These are phyloP conservation scores for Myotis brandtii DNA, from an alignment of 2,113 vertebrate species.

Conservation along the genomic window DNA sequence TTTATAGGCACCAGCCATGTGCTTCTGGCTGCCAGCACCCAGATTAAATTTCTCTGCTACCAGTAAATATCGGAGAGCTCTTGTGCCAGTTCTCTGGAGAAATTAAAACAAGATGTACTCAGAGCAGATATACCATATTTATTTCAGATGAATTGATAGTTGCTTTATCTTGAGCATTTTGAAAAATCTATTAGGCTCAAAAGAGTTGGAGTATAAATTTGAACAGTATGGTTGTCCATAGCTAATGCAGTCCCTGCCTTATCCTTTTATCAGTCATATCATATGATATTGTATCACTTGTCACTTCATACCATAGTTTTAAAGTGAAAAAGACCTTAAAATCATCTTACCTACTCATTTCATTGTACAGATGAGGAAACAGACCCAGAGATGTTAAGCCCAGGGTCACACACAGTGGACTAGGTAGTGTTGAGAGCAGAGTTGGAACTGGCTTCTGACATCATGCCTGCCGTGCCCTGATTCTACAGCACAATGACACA, in stretches of 20 bases:
- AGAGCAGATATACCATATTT: background rate
- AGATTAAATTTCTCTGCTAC: background rate
- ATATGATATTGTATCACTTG: background rate
- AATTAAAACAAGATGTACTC: conserved; percentile 4
- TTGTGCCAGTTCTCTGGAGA: conserved; percentile 18
- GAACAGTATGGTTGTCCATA: background rate
- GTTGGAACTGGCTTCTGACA: background rate
- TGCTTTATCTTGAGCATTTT: background rate
- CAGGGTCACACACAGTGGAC: background rate
- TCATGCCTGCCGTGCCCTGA: background rate
- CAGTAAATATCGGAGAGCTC: background rate
- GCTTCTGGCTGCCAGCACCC: background rate
- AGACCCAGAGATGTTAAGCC: background rate
- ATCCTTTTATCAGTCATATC: background rate
- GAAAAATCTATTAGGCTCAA: background rate
- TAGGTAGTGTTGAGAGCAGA: background rate
- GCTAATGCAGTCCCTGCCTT: background rate
- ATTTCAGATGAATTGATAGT: background rate
- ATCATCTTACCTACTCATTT: background rate
- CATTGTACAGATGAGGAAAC: background rate
- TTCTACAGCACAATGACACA: background rate
- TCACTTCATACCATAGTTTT: background rate
- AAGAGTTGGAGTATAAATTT: conserved; percentile 20
- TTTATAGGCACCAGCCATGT: background rate
- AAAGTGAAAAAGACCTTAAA: background rate